Percentiles rank a stretch among this genome's conserved stretches.
phyloP scores from a whole-genome alignment of 2,113 vertebrate genomes.

The Hepsetus odoe region DNA sequence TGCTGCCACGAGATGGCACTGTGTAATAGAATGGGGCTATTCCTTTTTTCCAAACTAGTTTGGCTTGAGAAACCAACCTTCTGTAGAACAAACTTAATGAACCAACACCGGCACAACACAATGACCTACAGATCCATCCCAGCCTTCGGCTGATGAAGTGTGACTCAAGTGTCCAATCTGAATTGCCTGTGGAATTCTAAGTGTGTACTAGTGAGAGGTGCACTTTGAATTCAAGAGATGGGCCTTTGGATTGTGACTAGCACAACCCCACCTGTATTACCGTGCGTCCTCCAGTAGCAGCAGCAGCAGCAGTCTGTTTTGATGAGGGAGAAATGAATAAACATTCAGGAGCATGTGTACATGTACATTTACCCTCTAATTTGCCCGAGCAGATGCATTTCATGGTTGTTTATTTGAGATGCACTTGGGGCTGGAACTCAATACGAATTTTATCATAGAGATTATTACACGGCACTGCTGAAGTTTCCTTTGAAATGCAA shows the following conservation, averaged over 20 bases:
- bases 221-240: conserved; percentile 32
- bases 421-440: conserved; percentile 23
- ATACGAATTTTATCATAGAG: conserved; percentile 42
- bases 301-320: conserved; percentile 13
- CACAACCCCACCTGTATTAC: conserved; percentile 6
- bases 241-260: conserved; percentile 14
- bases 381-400: conserved; percentile 41
- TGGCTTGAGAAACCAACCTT: conserved; percentile 10
- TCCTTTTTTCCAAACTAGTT: neutral
- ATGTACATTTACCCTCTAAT: conserved; percentile 42
- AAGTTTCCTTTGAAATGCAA: conserved; percentile 14
- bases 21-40: conserved; percentile 38
- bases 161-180: conserved; percentile 38
- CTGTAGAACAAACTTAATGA: conserved; percentile 19
- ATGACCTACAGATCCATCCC: conserved; percentile 16
- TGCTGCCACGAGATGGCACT: conserved; percentile 52
- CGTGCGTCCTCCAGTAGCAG: conserved; percentile 4
- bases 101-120: conserved; percentile 17
- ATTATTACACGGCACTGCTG: conserved; percentile 32
- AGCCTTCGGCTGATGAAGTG: conserved; percentile 22
- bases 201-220: conserved; percentile 14
- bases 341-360: conserved; percentile 38
- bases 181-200: conserved; percentile 39
- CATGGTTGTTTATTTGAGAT: conserved; percentile 36
- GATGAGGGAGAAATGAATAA: conserved; percentile 33